Percentiles rank a stretch among this genome's conserved stretches.
Conservation (phyloP, 2,113 vertebrate species). For the Pedetes capensis region DNA sequence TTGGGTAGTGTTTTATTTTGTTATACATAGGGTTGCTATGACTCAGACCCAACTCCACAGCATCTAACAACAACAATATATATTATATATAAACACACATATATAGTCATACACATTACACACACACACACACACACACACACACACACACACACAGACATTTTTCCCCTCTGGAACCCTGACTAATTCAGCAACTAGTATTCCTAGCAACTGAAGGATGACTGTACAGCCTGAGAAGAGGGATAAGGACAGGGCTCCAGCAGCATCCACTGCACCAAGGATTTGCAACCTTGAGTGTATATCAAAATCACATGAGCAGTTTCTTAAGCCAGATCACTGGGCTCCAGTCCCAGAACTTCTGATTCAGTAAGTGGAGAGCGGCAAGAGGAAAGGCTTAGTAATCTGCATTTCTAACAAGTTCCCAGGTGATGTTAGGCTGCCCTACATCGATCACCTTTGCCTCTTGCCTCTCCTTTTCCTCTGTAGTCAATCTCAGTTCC, state of each 20-base stretch:
- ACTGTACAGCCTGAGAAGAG: background rate
- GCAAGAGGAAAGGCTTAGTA: background rate
- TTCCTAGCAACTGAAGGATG: background rate
- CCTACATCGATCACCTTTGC: background rate
- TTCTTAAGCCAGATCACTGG: background rate
- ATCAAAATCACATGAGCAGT: background rate
- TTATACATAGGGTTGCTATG: no score
- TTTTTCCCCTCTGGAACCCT: background rate
- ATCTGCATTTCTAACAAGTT: background rate
- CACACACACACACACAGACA: no score
- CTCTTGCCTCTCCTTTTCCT: background rate
- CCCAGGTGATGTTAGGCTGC: background rate
- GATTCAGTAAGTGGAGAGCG: background rate
- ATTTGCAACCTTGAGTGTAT: background rate
- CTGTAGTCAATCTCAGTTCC: background rate
- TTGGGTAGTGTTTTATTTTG: no score
- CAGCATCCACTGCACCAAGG: background rate
- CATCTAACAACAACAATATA: no score
- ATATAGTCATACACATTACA: no score
- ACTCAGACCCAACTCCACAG: no score
- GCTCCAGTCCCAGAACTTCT: background rate
- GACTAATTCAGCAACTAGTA: background rate
- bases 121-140: background rate
- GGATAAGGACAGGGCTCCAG: no score
- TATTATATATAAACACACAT: no score